Percentiles rank a stretch among this genome's conserved stretches.
Conservation (phyloP, 2,888 invertebrate species). For the Noctua comes region DNA sequence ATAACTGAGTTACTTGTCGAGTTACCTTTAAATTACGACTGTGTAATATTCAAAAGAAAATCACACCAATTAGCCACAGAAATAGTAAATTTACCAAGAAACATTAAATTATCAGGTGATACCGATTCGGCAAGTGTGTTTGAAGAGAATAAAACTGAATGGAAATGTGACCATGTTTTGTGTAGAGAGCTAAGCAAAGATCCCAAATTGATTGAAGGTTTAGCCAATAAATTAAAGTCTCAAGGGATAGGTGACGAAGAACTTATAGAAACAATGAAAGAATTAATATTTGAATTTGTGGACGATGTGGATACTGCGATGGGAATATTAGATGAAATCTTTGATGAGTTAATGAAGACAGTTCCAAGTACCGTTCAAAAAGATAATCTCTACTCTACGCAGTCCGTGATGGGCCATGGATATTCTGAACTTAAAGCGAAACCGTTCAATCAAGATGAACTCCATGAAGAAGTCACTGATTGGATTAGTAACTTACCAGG, state of each 20-base stretch:
- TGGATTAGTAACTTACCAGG: conserved; percentile 63
- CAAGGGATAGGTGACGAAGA: conserved; percentile 51
- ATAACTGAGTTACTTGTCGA: conserved; percentile 62
- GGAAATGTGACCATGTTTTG: conserved; percentile 47
- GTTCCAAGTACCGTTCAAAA: conserved; percentile 28
- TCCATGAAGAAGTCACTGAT: conserved; percentile 59
- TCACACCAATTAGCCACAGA: conserved; percentile 59
- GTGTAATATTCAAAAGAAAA: conserved; percentile 37
- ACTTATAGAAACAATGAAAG: conserved; percentile 41
- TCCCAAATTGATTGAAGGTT: conserved; percentile 39
- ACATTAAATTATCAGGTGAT: conserved; percentile 39
- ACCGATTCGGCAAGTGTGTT: conserved; percentile 35
- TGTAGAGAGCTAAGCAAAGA: conserved; percentile 20
- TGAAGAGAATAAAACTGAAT: conserved; percentile 36
- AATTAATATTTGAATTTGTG: conserved; percentile 37
- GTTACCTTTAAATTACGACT: conserved; percentile 52
- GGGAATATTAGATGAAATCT: conserved; percentile 35
- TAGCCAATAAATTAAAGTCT: conserved; percentile 58
- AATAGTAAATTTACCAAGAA: conserved; percentile 50
- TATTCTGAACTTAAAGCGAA: conserved; percentile 8
- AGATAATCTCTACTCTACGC: not conserved
- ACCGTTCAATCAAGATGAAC: conserved; percentile 41
- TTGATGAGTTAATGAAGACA: conserved; percentile 42
- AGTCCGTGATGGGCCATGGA: not conserved
- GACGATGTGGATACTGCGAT: conserved; percentile 23